Conservation (phyloP, 2,113 vertebrate genomes). For the Lasiurus borealis region DNA sequence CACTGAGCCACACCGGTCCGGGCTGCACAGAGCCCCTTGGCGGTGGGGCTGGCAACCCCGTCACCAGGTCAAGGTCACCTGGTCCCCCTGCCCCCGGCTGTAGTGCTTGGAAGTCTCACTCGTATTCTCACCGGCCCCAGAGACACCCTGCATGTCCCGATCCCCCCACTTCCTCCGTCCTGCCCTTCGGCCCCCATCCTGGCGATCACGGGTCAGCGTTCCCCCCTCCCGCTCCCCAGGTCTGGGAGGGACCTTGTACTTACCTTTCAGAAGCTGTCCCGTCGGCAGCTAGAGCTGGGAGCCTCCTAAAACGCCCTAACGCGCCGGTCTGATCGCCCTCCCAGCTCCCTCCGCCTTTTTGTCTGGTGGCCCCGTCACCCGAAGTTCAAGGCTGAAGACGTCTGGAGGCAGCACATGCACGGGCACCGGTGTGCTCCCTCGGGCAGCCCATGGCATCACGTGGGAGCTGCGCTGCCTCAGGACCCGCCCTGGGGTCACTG, state of each 20-base stretch:
- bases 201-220: too few relatives aligned
- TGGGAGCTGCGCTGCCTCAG: neutral
- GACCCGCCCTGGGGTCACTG: neutral
- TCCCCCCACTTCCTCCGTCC: neutral
- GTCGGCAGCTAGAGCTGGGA: too few relatives aligned
- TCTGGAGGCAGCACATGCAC: neutral
- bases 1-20: too few relatives aligned
- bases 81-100: too few relatives aligned
- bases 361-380: neutral
- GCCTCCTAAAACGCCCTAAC: neutral
- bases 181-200: neutral
- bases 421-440: neutral
- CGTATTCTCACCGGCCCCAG: neutral
- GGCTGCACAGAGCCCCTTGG: neutral
- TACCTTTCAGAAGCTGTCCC: neutral
- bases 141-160: rapidly evolving
- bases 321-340: neutral
- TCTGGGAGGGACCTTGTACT: neutral
- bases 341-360: neutral
- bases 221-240: rapidly evolving
- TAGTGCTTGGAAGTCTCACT: neutral
- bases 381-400: neutral
- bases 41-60: neutral
- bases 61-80: too few relatives aligned
- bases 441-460: rapidly evolving